Percentiles rank a stretch among this genome's conserved stretches.
Conservation (phyloP, 2,797 vertebrate species). For the Loris lydekkerianus region DNA sequence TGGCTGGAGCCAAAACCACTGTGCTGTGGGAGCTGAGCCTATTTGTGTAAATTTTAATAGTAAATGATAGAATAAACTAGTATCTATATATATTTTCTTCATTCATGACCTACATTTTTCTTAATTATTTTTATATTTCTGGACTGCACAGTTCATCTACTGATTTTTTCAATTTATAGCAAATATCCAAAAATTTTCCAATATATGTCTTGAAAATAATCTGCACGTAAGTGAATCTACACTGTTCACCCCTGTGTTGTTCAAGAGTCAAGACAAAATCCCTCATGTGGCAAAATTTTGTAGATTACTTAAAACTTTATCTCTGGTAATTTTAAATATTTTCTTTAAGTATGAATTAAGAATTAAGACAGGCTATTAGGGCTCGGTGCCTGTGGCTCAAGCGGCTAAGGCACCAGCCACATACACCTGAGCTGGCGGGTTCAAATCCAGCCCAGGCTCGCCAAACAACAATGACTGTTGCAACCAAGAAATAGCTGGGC, state of each 20-base stretch:
- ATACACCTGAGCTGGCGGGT: no score
- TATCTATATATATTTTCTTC: not conserved
- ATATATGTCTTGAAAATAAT: not conserved
- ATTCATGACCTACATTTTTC: not conserved
- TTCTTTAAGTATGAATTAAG: not conserved
- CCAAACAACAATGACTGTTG: no score
- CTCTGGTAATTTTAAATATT: not conserved
- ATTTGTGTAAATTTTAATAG: no score
- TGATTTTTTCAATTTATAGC: not conserved
- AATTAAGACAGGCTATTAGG: not conserved
- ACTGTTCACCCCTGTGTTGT: not conserved
- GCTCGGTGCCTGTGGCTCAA: no score
- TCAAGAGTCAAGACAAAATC: not conserved
- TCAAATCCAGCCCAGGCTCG: no score
- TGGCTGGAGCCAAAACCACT: no score
- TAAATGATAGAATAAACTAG: not conserved
- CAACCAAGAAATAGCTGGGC: no score
- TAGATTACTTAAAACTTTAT: not conserved
- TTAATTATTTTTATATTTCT: not conserved
- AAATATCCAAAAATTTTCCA: not conserved
- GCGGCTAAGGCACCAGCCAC: no score
- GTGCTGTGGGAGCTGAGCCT: no score
- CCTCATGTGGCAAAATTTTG: not conserved
- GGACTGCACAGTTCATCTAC: not conserved
- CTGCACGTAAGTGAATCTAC: not conserved